phyloP scores from a whole-genome alignment of 2,113 vertebrate species.

The Pelecanoides urinatrix region DNA sequence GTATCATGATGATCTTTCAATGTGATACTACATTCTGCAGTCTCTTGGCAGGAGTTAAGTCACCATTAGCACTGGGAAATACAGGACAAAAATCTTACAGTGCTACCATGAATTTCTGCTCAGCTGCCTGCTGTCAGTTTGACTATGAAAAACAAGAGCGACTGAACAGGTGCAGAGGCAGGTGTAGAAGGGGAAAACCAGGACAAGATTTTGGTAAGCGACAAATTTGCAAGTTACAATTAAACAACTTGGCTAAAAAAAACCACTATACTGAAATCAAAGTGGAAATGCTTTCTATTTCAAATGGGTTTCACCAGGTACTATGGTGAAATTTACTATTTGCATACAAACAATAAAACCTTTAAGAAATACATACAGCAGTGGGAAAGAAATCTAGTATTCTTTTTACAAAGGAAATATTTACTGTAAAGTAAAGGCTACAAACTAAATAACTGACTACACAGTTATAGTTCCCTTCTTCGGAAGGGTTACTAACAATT shows the following conservation, averaged over 20 bases:
- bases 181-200: background rate
- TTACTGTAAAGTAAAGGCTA: background rate
- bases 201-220: background rate
- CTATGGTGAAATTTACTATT: background rate
- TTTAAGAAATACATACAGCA: background rate
- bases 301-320: background rate
- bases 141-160: background rate
- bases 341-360: background rate
- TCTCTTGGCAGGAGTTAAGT: background rate
- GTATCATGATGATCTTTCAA: background rate
- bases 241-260: background rate
- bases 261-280: accelerated
- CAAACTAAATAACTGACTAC: background rate
- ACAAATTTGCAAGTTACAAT: background rate
- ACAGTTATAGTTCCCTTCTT: background rate
- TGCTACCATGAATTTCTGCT: background rate
- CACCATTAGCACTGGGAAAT: background rate
- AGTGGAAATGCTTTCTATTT: background rate
- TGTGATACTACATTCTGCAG: background rate
- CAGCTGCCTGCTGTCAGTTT: background rate
- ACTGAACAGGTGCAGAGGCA: background rate
- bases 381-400: background rate
- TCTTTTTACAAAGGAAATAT: background rate
- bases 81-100: background rate
- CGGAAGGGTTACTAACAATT: background rate